Evolutionary conservation across 2,113 vertebrate species (phyloP).

Genomic region (Meleagris gallopavo): DNA sequence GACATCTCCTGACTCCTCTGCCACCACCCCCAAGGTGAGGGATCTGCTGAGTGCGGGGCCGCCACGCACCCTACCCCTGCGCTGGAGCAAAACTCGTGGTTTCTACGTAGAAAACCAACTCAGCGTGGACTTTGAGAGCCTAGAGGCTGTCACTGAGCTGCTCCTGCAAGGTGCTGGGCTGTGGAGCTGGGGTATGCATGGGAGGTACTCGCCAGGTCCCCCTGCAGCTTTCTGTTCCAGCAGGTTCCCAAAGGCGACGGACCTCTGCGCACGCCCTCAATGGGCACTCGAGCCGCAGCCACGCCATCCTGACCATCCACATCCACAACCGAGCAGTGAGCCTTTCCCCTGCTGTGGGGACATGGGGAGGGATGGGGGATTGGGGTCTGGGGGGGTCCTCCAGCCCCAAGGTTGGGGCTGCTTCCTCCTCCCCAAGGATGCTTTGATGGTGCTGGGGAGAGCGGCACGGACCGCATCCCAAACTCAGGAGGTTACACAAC

Average conservation of each 20-base stretch:
- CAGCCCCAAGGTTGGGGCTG: background rate
- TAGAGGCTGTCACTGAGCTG: conserved; percentile 73
- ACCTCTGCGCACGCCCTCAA: conserved; percentile 79
- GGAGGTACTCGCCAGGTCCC: background rate
- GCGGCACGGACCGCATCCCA: background rate
- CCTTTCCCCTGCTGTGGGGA: fast-evolving
- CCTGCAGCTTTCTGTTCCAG: background rate
- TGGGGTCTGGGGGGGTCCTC: fast-evolving
- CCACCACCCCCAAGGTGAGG: conserved; percentile 28
- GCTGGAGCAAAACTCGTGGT: conserved; percentile 77
- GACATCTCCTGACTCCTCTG: fast-evolving
- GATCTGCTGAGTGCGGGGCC: conserved; percentile 77
- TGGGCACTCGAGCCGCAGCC: conserved; percentile 82
- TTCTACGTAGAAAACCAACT: conserved; percentile 81
- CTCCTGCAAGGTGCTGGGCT: conserved; percentile 71
- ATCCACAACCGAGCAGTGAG: conserved; percentile 69
- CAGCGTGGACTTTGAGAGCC: conserved; percentile 63
- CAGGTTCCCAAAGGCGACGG: conserved; percentile 76
- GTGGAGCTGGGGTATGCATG: fast-evolving
- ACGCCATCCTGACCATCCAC: conserved; percentile 77
- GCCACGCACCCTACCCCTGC: conserved; percentile 61
- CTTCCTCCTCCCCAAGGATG: background rate
- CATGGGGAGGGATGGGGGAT: background rate
- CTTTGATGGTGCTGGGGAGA: background rate
- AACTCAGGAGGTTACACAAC: fast-evolving